Conservation (phyloP, 2,113 vertebrate genomes). For the Siphamia tubifer region DNA sequence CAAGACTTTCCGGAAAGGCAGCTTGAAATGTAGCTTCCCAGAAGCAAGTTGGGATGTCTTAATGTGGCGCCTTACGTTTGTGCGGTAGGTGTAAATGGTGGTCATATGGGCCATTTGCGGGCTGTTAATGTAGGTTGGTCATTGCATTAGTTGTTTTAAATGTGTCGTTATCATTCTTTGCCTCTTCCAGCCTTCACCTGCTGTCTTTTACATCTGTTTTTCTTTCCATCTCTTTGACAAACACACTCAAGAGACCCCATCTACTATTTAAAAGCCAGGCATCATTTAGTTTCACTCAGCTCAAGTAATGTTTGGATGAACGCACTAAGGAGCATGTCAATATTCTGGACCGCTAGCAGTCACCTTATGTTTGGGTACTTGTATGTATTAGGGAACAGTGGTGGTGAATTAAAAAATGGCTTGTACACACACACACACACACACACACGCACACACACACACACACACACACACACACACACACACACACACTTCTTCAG, state of each 20-base stretch:
- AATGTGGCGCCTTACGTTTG: slow-evolving; percentile 39
- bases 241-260: background rate
- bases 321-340: slow-evolving; percentile 9
- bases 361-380: slow-evolving; percentile 3
- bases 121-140: slow-evolving; percentile 21
- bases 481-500: slow-evolving; percentile 3
- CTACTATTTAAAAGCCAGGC: slow-evolving; percentile 2
- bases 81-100: slow-evolving; percentile 31
- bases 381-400: background rate
- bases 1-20: slow-evolving; percentile 44
- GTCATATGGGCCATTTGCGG: slow-evolving; percentile 22
- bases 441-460: background rate
- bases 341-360: slow-evolving; percentile 11
- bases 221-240: slow-evolving; percentile 1
- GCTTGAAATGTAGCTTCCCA: slow-evolving; percentile 36
- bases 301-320: slow-evolving; percentile 33
- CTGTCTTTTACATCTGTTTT: background rate
- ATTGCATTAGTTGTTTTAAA: slow-evolving; percentile 4
- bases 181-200: background rate
- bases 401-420: background rate
- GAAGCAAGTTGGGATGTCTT: slow-evolving; percentile 41
- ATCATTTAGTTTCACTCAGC: slow-evolving; percentile 15
- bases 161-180: slow-evolving; percentile 11
- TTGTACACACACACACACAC: background rate
- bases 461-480: background rate